These are phyloP conservation scores for Anas georgica DNA, from an alignment of 2,797 vertebrate species.

Conservation along the genomic window DNA sequence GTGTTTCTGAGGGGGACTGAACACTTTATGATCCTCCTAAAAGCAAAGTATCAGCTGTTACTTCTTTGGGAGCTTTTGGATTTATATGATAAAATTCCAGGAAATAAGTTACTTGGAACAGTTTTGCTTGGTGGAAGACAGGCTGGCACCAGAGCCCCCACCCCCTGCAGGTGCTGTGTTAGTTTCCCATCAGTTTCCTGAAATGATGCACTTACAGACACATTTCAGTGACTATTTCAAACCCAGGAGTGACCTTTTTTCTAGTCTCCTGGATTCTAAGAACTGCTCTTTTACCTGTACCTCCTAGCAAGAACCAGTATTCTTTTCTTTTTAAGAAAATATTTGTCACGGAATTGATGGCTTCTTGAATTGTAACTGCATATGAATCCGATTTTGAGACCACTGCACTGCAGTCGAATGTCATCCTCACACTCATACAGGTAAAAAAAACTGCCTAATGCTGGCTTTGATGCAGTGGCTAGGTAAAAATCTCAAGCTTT, in stretches of 20 bases:
- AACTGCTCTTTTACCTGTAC: neutral
- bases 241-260: neutral
- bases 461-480: neutral
- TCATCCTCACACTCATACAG: neutral
- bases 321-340: neutral
- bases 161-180: neutral
- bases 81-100: conserved; percentile 31
- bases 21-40: neutral
- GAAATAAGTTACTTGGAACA: conserved; percentile 13
- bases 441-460: neutral
- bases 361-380: neutral
- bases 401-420: neutral
- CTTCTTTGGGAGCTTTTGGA: neutral
- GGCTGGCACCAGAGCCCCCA: neutral
- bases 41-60: neutral
- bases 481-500: neutral
- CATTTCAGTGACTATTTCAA: conserved; percentile 9
- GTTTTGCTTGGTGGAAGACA: neutral
- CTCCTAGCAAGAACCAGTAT: neutral
- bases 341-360: neutral
- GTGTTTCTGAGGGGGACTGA: neutral
- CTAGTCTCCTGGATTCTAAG: neutral
- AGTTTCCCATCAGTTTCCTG: neutral
- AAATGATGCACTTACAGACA: neutral
- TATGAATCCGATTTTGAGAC: neutral